Percentiles rank a stretch among this genome's conserved stretches.
Evolutionary conservation across 2,113 vertebrate species (phyloP).

Genomic region (Phaethornis superciliosus): DNA sequence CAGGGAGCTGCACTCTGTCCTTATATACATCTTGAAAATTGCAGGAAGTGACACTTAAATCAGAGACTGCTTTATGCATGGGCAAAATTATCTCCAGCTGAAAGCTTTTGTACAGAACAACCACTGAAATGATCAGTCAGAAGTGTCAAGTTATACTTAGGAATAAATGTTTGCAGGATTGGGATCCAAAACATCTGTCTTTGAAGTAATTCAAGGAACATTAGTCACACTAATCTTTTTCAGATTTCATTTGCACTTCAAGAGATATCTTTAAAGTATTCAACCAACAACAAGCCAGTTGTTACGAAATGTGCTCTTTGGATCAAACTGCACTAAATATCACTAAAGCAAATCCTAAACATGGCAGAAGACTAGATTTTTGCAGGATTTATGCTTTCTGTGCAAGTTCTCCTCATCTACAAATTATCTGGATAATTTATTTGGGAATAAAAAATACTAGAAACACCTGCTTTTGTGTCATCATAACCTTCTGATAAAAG

Average conservation of each 20-base stretch:
- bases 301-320: background rate
- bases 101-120: background rate
- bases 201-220: conserved; percentile 9
- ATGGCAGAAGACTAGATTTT: background rate
- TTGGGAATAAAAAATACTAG: background rate
- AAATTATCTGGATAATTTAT: background rate
- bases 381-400: background rate
- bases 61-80: background rate
- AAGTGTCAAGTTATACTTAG: background rate
- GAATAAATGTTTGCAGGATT: background rate
- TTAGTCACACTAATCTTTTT: conserved; percentile 30
- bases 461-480: background rate
- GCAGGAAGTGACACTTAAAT: background rate
- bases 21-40: background rate
- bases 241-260: conserved; percentile 46
- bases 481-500: background rate
- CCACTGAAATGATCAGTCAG: background rate
- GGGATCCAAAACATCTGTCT: background rate
- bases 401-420: background rate
- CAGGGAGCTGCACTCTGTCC: background rate
- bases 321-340: background rate
- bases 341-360: background rate
- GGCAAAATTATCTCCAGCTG: background rate
- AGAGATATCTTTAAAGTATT: conserved; percentile 14
- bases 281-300: background rate